Conservation (phyloP, 2,113 vertebrate genomes). For the Tauraco erythrolophus region DNA sequence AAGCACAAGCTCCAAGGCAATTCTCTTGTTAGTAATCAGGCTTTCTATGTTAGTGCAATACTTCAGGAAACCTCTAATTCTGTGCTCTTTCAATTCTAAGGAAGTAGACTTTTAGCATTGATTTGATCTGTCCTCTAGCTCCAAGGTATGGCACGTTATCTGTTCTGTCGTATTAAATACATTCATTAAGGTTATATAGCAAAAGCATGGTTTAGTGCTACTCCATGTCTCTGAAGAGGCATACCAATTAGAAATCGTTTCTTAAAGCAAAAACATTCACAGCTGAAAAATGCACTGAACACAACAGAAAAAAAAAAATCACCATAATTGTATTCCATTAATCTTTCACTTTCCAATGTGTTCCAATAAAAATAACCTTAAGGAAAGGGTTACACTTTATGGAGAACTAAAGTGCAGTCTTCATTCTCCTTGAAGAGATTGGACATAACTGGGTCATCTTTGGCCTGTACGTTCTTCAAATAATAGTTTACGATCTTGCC, state of each 20-base stretch:
- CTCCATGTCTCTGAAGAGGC: conserved; percentile 56
- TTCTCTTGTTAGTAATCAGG: conserved; percentile 32
- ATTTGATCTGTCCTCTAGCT: conserved; percentile 7
- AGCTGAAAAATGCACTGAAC: conserved; percentile 72
- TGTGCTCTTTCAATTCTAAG: conserved; percentile 47
- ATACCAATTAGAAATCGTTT: conserved; percentile 41
- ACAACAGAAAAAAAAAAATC: conserved; percentile 19
- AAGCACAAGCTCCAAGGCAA: conserved; percentile 4
- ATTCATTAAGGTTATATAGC: conserved; percentile 57
- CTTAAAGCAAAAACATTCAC: conserved; percentile 74
- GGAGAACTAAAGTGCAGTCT: conserved; percentile 92
- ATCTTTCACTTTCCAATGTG: conserved; percentile 50
- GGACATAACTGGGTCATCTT: conserved; percentile 73
- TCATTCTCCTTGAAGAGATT: conserved; percentile 84
- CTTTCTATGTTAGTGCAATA: conserved; percentile 51
- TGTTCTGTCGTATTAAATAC: conserved; percentile 50
- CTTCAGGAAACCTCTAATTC: conserved; percentile 15
- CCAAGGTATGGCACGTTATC: conserved; percentile 19
- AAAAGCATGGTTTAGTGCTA: conserved; percentile 16
- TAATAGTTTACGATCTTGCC: conserved; percentile 93
- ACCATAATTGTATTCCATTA: conserved; percentile 59
- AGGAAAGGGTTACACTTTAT: conserved; percentile 82
- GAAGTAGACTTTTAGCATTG: not conserved
- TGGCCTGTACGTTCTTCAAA: conserved; percentile 80
- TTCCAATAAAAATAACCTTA: conserved; percentile 42